Base-by-base conservation (phyloP, 2,113 vertebrate genomes). In the Brachionichthys hirsutus region DNA sequence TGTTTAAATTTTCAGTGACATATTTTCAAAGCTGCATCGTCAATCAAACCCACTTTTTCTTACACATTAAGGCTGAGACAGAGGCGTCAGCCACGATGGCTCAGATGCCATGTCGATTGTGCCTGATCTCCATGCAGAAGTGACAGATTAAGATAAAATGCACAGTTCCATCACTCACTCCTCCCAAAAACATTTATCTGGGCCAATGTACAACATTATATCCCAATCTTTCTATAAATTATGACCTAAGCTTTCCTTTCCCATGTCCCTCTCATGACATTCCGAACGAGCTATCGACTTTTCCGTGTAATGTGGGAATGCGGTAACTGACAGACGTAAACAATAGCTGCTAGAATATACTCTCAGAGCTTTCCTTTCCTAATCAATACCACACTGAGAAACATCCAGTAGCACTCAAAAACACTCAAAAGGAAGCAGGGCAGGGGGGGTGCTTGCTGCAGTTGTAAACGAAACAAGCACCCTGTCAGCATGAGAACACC, bases 331-430 rank as follows among this genome's bases (percentile, higher is more conserved):
- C 18, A 46, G 2, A 47, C 42, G 42, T 18, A 67, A 19, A 66
- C 1, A 49, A 10, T 38, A 9, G 36, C 12, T 15, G 24, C 24
- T 30, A 30, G 24, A n/a, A 48, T 45, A 62, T 65, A 42, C 2
- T 19, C 52, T 49, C 63, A 68, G 54, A 72, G 63, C 56, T 47
- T 60, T 62, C 36, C 56, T 47, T 68, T 30, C 30, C 48, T 45
- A 82, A 82, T 88, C 82, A 80, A 84, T 80, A 77, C 36, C 48
- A 40, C 38, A 65, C 38, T 70, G 58, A 67, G 71, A 81, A 80
- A 57, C 63, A 81, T 71, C 71, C 72, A 43, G 60, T 41, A 67
- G 72, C 66, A 42, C 70, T 77, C 71, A 58, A 52, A 53, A 70
- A 80, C 77, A 86, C 79, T 85, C 80, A 80, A 58, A 66, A 79